These are phyloP conservation scores for Pycnomerus fuliginosus DNA, from an alignment of 2,888 invertebrate species.

Conservation along the genomic window DNA sequence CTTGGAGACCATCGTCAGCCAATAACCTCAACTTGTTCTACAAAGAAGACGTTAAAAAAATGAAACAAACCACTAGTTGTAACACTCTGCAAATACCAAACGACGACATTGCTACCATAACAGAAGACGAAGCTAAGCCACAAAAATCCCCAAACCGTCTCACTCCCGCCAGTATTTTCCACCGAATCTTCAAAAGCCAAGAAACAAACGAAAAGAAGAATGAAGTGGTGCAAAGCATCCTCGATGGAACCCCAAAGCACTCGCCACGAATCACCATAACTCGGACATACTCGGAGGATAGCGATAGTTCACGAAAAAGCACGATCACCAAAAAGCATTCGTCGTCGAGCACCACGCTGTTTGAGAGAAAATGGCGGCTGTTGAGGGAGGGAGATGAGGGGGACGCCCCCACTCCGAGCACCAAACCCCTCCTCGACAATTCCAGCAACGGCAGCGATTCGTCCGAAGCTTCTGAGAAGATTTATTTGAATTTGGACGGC, in stretches of 20 bases:
- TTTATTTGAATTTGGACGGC: slow-evolving; percentile 51
- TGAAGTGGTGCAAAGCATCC: slow-evolving; percentile 39
- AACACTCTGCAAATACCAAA: slow-evolving; percentile 66
- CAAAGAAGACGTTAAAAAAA: slow-evolving; percentile 52
- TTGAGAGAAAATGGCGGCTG: slow-evolving; percentile 51
- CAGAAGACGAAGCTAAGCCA: slow-evolving; percentile 46
- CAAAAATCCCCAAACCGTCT: slow-evolving; percentile 43
- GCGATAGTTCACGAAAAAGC: slow-evolving; percentile 54
- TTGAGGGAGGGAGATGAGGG: slow-evolving; percentile 40
- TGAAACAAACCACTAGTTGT: slow-evolving; percentile 67
- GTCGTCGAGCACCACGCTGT: slow-evolving; percentile 49
- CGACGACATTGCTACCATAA: slow-evolving; percentile 42
- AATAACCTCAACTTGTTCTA: slow-evolving; percentile 43
- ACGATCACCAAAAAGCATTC: slow-evolving; percentile 47
- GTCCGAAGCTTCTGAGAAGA: slow-evolving; percentile 50
- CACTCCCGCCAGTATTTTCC: slow-evolving; percentile 62
- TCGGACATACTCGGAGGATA: slow-evolving; percentile 71
- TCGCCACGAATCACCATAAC: slow-evolving; percentile 74
- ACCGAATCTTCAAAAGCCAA: slow-evolving; percentile 61
- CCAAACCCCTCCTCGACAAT: slow-evolving; percentile 42
- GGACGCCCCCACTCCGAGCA: slow-evolving; percentile 33
- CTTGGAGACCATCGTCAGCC: slow-evolving; percentile 56
- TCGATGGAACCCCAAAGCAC: slow-evolving; percentile 39
- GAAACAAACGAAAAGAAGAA: slow-evolving; percentile 35
- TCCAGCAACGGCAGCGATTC: slow-evolving; percentile 53